Conservation (phyloP, 2,797 vertebrate species). For the Erpetoichthys calabaricus region DNA sequence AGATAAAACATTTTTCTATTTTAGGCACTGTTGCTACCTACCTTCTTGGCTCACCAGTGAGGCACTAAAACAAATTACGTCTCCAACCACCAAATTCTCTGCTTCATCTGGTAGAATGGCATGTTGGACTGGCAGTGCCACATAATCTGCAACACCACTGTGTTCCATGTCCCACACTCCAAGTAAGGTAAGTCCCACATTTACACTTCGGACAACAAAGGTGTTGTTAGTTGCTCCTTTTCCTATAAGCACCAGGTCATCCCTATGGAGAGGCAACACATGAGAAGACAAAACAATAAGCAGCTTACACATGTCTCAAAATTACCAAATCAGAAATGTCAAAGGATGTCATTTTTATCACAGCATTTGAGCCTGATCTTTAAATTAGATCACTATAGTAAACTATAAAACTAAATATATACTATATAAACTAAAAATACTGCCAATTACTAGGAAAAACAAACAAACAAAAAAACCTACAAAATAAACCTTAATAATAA, state of each 20-base stretch:
- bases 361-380: background rate
- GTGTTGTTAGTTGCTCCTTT: conserved; percentile 67
- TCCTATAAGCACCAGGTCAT: conserved; percentile 79
- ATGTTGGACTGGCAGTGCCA: conserved; percentile 71
- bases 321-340: background rate
- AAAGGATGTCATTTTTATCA: background rate
- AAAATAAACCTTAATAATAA: no score
- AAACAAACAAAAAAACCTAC: no score
- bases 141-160: conserved; percentile 61
- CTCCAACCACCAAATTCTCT: conserved; percentile 58
- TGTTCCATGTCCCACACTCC: conserved; percentile 68
- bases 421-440: no score
- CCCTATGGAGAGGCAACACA: conserved; percentile 40
- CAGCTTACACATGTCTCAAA: background rate
- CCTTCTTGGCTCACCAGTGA: conserved; percentile 35
- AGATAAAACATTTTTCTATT: background rate
- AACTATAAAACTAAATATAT: no score
- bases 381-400: no score
- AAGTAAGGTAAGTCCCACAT: conserved; percentile 68
- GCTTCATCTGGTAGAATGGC: conserved; percentile 57
- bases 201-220: conserved; percentile 62
- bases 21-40: conserved; percentile 18
- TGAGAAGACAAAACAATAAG: background rate
- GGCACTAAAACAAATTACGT: conserved; percentile 49
- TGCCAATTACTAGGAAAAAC: no score